Percentiles rank a stretch among this genome's conserved stretches.
Evolutionary conservation across 2,113 vertebrate genomes (phyloP).

Genomic region (Pelecanus crispus): DNA sequence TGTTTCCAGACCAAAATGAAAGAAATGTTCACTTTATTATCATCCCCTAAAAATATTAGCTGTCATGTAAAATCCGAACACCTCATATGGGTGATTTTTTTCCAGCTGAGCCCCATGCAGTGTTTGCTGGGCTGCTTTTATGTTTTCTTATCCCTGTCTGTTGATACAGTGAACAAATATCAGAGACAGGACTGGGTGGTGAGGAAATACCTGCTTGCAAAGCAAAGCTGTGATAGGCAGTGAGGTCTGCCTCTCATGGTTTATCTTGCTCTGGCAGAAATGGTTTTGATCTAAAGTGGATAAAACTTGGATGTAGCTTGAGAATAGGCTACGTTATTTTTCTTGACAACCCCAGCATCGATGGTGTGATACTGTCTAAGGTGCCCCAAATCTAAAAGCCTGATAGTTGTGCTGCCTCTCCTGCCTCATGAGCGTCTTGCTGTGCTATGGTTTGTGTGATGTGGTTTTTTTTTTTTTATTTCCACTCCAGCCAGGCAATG

Average conservation of each 20-base stretch:
- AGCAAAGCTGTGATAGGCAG: neutral
- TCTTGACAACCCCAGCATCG: neutral
- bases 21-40: neutral
- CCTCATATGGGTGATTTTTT: neutral
- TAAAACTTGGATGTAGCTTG: neutral
- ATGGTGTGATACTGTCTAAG: neutral
- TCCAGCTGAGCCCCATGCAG: neutral
- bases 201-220: neutral
- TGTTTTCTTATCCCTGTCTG: neutral
- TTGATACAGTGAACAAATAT: neutral
- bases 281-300: neutral
- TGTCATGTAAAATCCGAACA: neutral
- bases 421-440: neutral
- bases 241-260: neutral
- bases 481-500: neutral
- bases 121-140: neutral
- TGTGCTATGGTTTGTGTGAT: neutral
- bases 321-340: neutral
- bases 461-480: neutral
- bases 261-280: slow-evolving; percentile 1
- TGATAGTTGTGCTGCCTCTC: neutral
- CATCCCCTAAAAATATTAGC: neutral
- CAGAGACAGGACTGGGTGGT: neutral
- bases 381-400: neutral
- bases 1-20: neutral